Conservation (phyloP, 2,888 invertebrate genomes). For the Lepidocyrtinus sp. region DNA sequence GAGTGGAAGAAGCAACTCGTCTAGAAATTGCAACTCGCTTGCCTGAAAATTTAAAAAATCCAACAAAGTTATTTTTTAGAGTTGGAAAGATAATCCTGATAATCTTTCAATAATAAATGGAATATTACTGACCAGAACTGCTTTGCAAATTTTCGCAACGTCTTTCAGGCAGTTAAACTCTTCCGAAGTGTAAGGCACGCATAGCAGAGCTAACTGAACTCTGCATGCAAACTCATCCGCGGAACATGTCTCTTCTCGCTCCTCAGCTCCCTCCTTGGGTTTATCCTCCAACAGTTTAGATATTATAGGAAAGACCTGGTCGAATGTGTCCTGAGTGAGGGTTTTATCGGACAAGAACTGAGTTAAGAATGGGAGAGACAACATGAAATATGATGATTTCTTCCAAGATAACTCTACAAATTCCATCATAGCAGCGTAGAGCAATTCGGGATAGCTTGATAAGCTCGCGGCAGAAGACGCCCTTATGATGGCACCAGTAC, state of each 20-base stretch:
- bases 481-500: constrained; percentile 35
- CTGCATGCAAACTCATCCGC: constrained; percentile 10
- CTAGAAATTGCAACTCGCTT: constrained; percentile 7
- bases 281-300: constrained; percentile 1
- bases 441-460: background rate
- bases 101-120: background rate
- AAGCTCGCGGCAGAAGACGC: background rate
- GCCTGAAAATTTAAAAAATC: constrained; percentile 20
- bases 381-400: constrained; percentile 37
- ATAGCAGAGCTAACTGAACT: constrained; percentile 33
- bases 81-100: background rate
- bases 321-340: constrained; percentile 36
- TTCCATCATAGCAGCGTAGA: constrained; percentile 14
- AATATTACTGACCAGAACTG: constrained; percentile 33
- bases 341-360: constrained; percentile 31
- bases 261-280: background rate
- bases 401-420: constrained; percentile 39
- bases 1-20: background rate
- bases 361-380: constrained; percentile 42
- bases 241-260: background rate
- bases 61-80: background rate
- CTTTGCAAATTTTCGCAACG: constrained; percentile 25
- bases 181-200: constrained; percentile 11
- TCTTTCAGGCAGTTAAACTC: constrained; percentile 46
- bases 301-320: constrained; percentile 38